A percentile compares a stretch with the other conserved stretches of the same genome.
phyloP scores from a whole-genome alignment of 2,888 invertebrate species.

The Temnothorax rugatulus region DNA sequence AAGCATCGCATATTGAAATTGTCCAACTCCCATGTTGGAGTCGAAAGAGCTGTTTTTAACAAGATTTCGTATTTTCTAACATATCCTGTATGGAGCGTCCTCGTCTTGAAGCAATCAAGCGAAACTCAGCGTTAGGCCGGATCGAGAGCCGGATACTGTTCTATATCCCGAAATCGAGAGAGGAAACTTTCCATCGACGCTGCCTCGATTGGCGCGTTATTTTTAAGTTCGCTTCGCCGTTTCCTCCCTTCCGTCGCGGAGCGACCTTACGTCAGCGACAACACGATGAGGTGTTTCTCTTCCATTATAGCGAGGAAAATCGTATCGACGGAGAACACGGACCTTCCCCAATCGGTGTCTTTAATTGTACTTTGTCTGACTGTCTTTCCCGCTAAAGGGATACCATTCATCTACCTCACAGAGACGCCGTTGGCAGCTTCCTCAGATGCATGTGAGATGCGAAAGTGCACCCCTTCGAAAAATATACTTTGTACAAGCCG shows the following conservation, averaged over 20 bases:
- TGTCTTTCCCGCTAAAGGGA: background rate
- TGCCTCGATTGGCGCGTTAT: slow-evolving; percentile 74
- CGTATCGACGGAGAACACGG: slow-evolving; percentile 14
- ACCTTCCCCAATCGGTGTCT: slow-evolving; percentile 68
- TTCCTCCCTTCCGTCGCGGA: slow-evolving; percentile 38
- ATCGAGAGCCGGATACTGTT: slow-evolving; percentile 3
- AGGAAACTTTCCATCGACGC: slow-evolving; percentile 75
- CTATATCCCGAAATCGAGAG: slow-evolving; percentile 46
- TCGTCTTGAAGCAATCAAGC: background rate
- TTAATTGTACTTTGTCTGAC: slow-evolving; percentile 40
- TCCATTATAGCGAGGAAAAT: slow-evolving; percentile 22
- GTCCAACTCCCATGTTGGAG: background rate
- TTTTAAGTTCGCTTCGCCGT: slow-evolving; percentile 70
- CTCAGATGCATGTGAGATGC: background rate
- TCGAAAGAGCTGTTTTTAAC: background rate
- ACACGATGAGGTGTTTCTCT: slow-evolving; percentile 66
- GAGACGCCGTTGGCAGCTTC: background rate
- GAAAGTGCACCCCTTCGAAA: background rate
- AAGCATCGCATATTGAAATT: background rate
- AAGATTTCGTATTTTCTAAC: background rate
- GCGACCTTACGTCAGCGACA: slow-evolving; percentile 69
- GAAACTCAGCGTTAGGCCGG: slow-evolving; percentile 16
- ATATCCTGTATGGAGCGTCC: no score
- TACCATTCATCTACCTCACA: background rate
- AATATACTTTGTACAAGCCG: background rate